Base-by-base conservation (phyloP, 2,888 invertebrate species). In the Luperina testacea region DNA sequence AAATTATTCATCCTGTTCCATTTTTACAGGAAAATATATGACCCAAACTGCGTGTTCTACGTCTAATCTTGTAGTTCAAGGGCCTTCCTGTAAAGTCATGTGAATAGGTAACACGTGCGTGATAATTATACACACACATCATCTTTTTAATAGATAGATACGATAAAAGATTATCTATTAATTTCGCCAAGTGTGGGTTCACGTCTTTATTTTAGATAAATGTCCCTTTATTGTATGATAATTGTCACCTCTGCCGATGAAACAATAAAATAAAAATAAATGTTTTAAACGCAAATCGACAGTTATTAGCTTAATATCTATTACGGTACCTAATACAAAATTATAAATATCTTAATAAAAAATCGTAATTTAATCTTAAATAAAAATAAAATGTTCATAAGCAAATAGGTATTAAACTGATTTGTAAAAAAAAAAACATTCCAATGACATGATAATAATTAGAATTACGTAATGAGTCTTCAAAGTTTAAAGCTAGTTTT, bases 21-120 rank as follows among this genome's bases (percentile, higher is more conserved):
- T 68, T 65, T 75, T 72, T 57, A 48, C 72, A 75, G 85, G 78
- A 85, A 75, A 84, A 81, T 13, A 74, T 5, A 32, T 20, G 27
- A 38, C 1, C 17, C 20, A 13, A 27, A 8, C 32, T 32, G 9
- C n/a, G 45, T 38, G 48, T 81, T 70, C 20, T 42, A 64, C 48
- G 45, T 45, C 15, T 72, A 27, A 69, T 64, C 6, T 61, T 17
- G 27, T 53, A 78, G 61, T 74, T 74, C 15, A 67, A 74, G 17
- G 59, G 45, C 17, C 24, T 69, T 69, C 2, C 42, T 78, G n/a
- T 64, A 42, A 59, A 80, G n/a, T 45, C 20, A 67, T 24, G 4
- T 67, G 6, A 80, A 32, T 15, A 5, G 17, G 0, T 32, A 53
- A 45, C 63, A 79, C 20, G n/a, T n/a, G 20, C 48, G 15, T 38